Evolutionary conservation across 2,797 vertebrate genomes (phyloP).

Genomic region (Hephaestus fuliginosus): DNA sequence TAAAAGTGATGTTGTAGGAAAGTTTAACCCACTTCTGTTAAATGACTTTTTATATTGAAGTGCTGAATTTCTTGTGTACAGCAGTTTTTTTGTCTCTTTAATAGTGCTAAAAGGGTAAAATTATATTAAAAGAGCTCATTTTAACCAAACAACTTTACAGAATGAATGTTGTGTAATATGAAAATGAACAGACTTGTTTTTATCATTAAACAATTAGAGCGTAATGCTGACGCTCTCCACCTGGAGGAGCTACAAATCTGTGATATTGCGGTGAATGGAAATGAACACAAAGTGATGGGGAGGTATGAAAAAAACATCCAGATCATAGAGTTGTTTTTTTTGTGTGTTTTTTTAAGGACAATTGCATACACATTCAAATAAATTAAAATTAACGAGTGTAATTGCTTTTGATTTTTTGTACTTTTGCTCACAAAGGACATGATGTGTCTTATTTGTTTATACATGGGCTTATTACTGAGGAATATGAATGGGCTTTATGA

Average conservation of each 20-base stretch:
- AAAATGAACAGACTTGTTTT: neutral
- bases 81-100: neutral
- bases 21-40: neutral
- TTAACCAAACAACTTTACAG: neutral
- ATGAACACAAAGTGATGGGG: neutral
- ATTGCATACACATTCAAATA: neutral
- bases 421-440: neutral
- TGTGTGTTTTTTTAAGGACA: neutral
- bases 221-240: conserved; percentile 46
- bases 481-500: conserved; percentile 23
- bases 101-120: neutral
- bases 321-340: neutral
- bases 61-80: neutral
- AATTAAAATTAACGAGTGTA: neutral
- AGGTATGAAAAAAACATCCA: neutral
- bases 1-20: neutral
- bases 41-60: neutral
- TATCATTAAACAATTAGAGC: neutral
- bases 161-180: neutral
- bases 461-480: neutral
- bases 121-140: neutral
- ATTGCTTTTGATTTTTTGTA: neutral
- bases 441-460: neutral
- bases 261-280: neutral
- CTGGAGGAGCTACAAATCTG: conserved; percentile 53